phyloP scores from a whole-genome alignment of 92 coral and sea anemone species.

The Desmophyllum pertusum region DNA sequence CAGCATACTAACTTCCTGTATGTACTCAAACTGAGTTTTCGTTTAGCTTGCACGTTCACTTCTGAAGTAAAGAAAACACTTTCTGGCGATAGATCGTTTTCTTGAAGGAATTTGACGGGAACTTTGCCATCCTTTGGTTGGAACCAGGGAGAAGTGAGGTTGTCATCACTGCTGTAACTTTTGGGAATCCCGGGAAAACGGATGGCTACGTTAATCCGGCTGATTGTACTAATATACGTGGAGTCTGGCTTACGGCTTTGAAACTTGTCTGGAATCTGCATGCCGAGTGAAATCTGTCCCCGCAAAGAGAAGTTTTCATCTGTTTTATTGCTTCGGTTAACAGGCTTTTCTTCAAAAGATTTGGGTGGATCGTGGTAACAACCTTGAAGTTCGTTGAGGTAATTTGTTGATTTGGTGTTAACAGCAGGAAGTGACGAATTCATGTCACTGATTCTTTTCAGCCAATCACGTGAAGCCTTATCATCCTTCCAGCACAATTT shows the following conservation, averaged over 20 bases:
- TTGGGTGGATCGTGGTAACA: background rate
- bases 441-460: background rate
- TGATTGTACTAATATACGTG: conserved; percentile 5
- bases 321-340: background rate
- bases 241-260: conserved; percentile 27
- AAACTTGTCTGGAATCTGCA: background rate
- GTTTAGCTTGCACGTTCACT: conserved; percentile 8
- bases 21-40: conserved; percentile 42
- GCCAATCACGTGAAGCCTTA: conserved; percentile 13
- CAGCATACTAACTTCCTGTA: conserved; percentile 32
- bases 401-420: background rate
- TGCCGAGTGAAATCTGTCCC: background rate
- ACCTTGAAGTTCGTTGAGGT: background rate
- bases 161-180: background rate
- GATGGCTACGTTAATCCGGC: background rate
- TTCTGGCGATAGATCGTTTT: background rate
- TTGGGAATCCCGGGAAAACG: conserved; percentile 6
- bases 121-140: background rate
- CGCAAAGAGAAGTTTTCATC: background rate
- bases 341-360: no score
- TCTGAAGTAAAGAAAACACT: conserved; percentile 8
- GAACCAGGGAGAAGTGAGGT: background rate
- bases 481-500: conserved; percentile 15
- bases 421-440: background rate
- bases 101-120: background rate